These are phyloP conservation scores for Hemichromis elongatus DNA, from an alignment of 2,113 vertebrate genomes.

Conservation along the genomic window DNA sequence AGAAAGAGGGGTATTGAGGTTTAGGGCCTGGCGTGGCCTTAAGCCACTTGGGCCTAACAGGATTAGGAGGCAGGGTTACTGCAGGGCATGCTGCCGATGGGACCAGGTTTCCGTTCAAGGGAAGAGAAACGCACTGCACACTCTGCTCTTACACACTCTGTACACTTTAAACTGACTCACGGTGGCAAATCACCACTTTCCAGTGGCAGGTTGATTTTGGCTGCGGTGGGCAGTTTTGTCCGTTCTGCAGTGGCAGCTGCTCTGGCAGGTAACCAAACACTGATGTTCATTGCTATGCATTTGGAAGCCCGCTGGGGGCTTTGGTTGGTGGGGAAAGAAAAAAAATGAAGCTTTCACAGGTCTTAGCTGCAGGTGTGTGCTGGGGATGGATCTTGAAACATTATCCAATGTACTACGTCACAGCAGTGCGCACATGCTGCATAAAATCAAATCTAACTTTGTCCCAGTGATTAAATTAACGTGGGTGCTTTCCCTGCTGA, in stretches of 20 bases:
- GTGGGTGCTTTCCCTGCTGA: background rate
- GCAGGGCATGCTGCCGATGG: slow-evolving; percentile 32
- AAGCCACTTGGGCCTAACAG: slow-evolving; percentile 65
- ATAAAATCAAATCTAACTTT: background rate
- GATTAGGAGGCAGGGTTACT: slow-evolving; percentile 66
- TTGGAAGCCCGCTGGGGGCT: background rate
- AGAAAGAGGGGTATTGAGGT: slow-evolving; percentile 56
- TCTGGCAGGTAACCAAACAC: background rate
- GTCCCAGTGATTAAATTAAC: background rate
- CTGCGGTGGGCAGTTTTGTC: background rate
- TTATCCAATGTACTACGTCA: background rate
- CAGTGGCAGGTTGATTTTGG: background rate
- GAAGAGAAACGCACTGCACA: background rate
- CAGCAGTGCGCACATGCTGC: background rate
- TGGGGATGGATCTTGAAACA: background rate
- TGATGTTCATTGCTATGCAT: background rate
- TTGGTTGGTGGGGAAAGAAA: background rate
- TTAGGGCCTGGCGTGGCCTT: slow-evolving; percentile 44
- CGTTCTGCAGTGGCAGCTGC: background rate
- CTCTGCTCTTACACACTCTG: background rate
- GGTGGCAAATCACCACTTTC: background rate
- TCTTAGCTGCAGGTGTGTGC: slow-evolving; percentile 1
- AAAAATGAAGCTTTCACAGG: background rate
- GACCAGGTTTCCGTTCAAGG: slow-evolving; percentile 13
- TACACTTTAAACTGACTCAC: background rate